Base-by-base conservation (phyloP, 2,888 invertebrate species). In the Drosophila rellima region DNA sequence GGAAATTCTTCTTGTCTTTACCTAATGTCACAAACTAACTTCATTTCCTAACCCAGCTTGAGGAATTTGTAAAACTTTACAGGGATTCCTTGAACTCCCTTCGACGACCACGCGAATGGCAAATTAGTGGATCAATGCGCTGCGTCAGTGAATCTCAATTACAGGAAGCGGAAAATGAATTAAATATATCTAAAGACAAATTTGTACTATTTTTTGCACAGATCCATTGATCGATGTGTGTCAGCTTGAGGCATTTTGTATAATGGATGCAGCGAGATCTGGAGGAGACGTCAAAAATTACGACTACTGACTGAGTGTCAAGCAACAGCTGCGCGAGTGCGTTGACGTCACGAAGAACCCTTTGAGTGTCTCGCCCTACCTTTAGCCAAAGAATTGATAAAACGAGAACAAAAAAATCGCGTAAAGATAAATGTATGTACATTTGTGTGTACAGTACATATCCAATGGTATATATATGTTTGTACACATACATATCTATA, bases 271-370 rank as follows among this genome's bases (percentile, higher is more conserved):
- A 33, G 26, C 26, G 26, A 63, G 39, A 60, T 70, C 66, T 54
- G 51, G 48, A 70, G 44, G 42, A 74, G 65, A 70, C 44, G 64
- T 23, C 59, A 65, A 63, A 74, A 23, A 63, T 31, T 31, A 26
- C 59, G 61, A 74, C 75, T 47, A 59, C 66, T 75, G 75, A 78
- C 55, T 75, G 55, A 51, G 47, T 47, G 54, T 62, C 45, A 62
- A 56, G 77, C 79, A 82, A 81, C 82, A 82, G 82, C 82, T 82
- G 82, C 82, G 48, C 78, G 63, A 74, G 82, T 74, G 69, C 86
- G 73, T 86, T 80, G 52, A 56, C 65, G 70, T 60, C 77, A 76
- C 79, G 57, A 81, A 79, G 54, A 81, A 79, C 82, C 82, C 87
- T 82, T 82, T 52, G 35, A 48, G 33, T 63, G 37, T 65, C 20